Evolutionary conservation across 2,797 vertebrate species (phyloP).

Genomic region (Chelon labrosus): DNA sequence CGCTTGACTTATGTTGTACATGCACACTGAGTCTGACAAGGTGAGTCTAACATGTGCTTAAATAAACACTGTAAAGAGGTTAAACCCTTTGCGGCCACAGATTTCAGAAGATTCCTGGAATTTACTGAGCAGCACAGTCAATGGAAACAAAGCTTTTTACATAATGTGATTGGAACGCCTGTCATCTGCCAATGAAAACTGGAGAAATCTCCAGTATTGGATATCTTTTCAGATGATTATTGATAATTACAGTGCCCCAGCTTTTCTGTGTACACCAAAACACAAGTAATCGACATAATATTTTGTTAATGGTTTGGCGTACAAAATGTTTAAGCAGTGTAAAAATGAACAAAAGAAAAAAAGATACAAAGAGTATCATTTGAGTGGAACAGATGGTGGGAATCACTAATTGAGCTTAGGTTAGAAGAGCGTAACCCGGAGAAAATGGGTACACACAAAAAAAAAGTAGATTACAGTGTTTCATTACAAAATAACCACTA

Average conservation of each 20-base stretch:
- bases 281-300: background rate
- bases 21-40: no score
- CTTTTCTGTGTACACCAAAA: background rate
- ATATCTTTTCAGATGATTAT: background rate
- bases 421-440: constrained; percentile 10
- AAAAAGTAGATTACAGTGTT: constrained; percentile 18
- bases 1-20: background rate
- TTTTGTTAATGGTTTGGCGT: background rate
- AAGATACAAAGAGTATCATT: background rate
- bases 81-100: background rate
- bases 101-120: background rate
- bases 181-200: background rate
- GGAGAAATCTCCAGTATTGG: no score
- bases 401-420: constrained; percentile 21
- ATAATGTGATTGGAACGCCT: background rate
- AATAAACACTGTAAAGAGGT: background rate
- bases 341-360: background rate
- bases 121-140: background rate
- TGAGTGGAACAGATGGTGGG: constrained; percentile 10
- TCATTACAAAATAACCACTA: constrained; percentile 30
- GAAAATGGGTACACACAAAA: constrained; percentile 20
- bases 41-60: background rate
- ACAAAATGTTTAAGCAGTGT: background rate
- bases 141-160: background rate
- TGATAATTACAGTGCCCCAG: background rate